phyloP scores from a whole-genome alignment of 2,888 invertebrate genomes.

The Dexiosoma caninum region DNA sequence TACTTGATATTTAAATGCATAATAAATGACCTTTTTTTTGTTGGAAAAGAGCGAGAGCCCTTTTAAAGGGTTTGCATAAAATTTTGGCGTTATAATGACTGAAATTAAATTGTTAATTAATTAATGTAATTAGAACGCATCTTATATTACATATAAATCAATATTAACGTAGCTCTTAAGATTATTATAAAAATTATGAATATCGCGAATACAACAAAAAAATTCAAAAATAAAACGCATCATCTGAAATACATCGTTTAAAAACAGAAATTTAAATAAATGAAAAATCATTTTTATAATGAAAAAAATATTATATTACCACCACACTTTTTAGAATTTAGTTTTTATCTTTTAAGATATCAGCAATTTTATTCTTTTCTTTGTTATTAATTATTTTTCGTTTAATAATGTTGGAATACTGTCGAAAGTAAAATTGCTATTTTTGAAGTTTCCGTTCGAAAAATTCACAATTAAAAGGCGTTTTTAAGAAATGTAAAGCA shows the following conservation, averaged over 20 bases:
- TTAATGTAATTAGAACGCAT: conserved; percentile 24
- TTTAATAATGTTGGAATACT: conserved; percentile 17
- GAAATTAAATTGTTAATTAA: conserved; percentile 49
- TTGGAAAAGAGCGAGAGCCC: conserved; percentile 10
- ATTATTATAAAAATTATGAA: conserved; percentile 31
- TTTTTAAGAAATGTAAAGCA: conserved; percentile 4
- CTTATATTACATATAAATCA: conserved; percentile 19
- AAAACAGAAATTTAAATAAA: neutral
- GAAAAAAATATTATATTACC: conserved; percentile 3
- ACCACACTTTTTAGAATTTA: neutral
- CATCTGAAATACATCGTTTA: neutral
- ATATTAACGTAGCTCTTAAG: conserved; percentile 51
- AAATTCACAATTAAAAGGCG: neutral
- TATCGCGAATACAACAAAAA: neutral
- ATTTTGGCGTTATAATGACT: conserved; percentile 53
- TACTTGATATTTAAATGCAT: conserved; percentile 38
- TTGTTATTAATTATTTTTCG: conserved; percentile 1
- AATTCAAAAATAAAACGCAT: neutral
- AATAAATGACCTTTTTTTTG: too few species aligned
- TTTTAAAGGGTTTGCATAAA: conserved; percentile 48
- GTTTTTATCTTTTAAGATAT: conserved; percentile 8
- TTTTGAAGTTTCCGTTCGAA: neutral
- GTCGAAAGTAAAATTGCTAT: neutral
- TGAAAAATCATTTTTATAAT: neutral
- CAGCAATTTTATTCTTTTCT: neutral